phyloP scores from a whole-genome alignment of 2,888 invertebrate species.

The Calephelis perditalis region DNA sequence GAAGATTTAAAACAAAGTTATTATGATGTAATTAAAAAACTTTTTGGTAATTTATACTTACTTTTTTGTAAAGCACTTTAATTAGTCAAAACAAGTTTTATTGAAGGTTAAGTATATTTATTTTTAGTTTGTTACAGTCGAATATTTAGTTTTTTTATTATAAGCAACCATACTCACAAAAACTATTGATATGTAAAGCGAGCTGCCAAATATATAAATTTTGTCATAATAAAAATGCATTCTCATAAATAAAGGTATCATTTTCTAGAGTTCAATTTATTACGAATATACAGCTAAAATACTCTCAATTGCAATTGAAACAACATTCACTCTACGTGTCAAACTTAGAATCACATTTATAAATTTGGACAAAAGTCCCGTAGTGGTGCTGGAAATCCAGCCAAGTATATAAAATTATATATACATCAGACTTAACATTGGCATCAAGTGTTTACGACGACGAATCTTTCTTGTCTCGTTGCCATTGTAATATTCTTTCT shows the following conservation, averaged over 20 bases:
- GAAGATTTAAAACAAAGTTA: no score
- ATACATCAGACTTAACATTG: slow-evolving; percentile 71
- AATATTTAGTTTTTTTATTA: neutral
- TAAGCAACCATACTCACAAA: neutral
- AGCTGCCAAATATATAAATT: slow-evolving; percentile 9
- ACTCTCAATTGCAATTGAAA: slow-evolving; percentile 9
- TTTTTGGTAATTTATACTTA: no score
- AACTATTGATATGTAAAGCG: neutral
- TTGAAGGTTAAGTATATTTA: no score
- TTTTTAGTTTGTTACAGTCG: no score
- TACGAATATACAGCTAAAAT: slow-evolving; percentile 6
- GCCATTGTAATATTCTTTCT: slow-evolving; percentile 92
- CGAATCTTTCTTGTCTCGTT: slow-evolving; percentile 83
- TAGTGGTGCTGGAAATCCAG: slow-evolving; percentile 50
- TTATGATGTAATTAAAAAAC: no score
- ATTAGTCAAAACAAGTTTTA: no score
- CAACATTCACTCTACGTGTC: slow-evolving; percentile 5
- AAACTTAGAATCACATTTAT: slow-evolving; percentile 64
- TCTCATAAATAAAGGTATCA: slow-evolving; percentile 1
- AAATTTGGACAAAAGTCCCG: slow-evolving; percentile 65
- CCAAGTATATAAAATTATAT: slow-evolving; percentile 62
- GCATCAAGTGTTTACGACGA: slow-evolving; percentile 56
- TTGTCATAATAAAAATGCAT: neutral
- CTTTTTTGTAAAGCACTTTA: no score
- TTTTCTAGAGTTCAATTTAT: slow-evolving; percentile 8